Conservation (phyloP, 2,888 invertebrate species). For the Oscheius onirici region DNA sequence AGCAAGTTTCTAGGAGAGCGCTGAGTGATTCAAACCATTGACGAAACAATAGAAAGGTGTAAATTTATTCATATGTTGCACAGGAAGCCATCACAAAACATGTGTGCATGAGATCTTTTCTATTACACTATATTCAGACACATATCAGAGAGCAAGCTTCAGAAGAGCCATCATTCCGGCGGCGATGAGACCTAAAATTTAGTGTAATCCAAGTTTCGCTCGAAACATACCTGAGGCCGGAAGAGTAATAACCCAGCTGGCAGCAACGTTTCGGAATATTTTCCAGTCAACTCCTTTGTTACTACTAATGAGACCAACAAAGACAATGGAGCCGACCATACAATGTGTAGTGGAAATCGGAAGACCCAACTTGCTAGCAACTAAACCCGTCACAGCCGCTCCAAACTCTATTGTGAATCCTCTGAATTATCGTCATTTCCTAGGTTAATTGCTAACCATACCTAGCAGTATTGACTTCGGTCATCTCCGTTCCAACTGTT, state of each 20-base stretch:
- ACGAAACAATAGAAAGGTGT: neutral
- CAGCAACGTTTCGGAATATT: slow-evolving; percentile 84
- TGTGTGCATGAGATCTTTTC: too few species aligned
- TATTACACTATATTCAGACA: too few species aligned
- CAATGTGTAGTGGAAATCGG: slow-evolving; percentile 98
- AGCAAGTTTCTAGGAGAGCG: neutral
- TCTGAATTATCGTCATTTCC: slow-evolving; percentile 75
- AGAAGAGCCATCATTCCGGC: slow-evolving; percentile 24
- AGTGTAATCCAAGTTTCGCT: too few species aligned
- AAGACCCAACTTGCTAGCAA: slow-evolving; percentile 94
- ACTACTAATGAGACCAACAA: slow-evolving; percentile 85
- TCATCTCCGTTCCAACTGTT: slow-evolving; percentile 94
- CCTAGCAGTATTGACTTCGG: slow-evolving; percentile 96
- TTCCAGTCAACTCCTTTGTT: slow-evolving; percentile 76
- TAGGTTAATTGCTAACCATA: slow-evolving; percentile 72
- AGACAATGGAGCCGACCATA: slow-evolving; percentile 96
- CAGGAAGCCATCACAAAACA: too few species aligned
- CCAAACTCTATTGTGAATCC: slow-evolving; percentile 96
- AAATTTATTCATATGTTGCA: too few species aligned
- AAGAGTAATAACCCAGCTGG: slow-evolving; percentile 95
- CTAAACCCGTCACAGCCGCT: slow-evolving; percentile 91
- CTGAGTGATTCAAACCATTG: neutral
- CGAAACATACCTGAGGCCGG: slow-evolving; percentile 77
- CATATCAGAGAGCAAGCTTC: slow-evolving; percentile 5
- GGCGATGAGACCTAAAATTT: slow-evolving; percentile 16